Percentiles rank a stretch among this genome's conserved stretches.
These are phyloP conservation scores for Aplysia californica DNA, from an alignment of 1,140 invertebrate genomes.

Conservation along the genomic window DNA sequence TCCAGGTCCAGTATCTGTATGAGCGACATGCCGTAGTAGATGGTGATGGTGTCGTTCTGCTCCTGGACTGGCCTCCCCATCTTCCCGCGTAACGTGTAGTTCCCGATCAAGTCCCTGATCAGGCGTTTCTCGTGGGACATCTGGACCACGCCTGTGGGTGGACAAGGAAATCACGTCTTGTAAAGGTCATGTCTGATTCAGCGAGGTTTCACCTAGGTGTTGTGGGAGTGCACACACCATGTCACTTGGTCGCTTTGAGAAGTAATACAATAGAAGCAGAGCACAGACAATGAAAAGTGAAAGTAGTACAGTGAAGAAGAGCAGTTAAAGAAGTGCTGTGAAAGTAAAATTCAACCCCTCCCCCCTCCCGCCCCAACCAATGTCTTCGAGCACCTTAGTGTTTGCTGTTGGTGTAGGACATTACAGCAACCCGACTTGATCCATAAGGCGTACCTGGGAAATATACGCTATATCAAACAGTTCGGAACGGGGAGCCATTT, in stretches of 20 bases:
- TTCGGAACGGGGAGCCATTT: no score
- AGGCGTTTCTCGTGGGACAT: conserved; percentile 66
- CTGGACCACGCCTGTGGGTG: conserved; percentile 37
- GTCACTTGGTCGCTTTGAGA: not conserved
- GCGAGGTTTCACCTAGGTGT: not conserved
- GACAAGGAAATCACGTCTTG: not conserved
- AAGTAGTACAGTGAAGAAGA: not conserved
- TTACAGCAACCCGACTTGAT: no score
- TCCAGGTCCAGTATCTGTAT: conserved; percentile 68
- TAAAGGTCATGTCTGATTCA: not conserved
- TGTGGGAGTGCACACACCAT: not conserved
- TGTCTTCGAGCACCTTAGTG: no score
- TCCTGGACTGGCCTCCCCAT: conserved; percentile 66
- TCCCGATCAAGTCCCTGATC: conserved; percentile 62
- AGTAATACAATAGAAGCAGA: not conserved
- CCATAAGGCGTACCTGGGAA: no score
- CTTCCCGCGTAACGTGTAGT: conserved; percentile 62
- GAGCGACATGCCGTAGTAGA: conserved; percentile 63
- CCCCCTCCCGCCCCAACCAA: no score
- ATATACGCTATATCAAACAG: no score
- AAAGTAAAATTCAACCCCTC: no score
- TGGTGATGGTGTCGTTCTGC: conserved; percentile 59
- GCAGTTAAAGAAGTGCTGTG: not conserved
- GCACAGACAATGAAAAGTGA: no score
- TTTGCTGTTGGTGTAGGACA: no score